Evolutionary conservation across 2,797 vertebrate genomes (phyloP).

Genomic region (Micromesistius poutassou): DNA sequence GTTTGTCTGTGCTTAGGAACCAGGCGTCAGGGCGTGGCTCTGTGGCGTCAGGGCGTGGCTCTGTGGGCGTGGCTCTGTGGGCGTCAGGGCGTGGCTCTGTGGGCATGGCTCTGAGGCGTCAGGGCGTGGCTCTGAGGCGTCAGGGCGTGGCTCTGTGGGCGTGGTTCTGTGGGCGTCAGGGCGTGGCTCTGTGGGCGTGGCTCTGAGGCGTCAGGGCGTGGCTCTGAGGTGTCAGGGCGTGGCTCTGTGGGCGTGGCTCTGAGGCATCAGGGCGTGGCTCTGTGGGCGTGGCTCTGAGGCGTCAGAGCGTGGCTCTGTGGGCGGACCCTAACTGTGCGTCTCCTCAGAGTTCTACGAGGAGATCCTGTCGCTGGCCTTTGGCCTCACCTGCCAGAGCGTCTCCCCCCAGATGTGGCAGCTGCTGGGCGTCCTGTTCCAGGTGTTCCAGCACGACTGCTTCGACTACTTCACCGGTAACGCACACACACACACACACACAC

Average conservation of each 20-base stretch:
- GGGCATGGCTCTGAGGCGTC: not conserved
- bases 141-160: not conserved
- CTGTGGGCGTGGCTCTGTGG: too few relatives aligned
- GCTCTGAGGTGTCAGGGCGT: too few relatives aligned
- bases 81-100: too few relatives aligned
- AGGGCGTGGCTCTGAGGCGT: not conserved
- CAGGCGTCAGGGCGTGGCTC: too few relatives aligned
- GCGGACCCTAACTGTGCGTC: not conserved
- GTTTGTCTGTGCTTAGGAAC: too few relatives aligned
- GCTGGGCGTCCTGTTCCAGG: constrained; percentile 86
- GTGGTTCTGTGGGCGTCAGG: too few relatives aligned
- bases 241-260: too few relatives aligned
- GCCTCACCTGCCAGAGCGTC: constrained; percentile 90
- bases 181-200: too few relatives aligned
- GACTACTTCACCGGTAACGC: constrained; percentile 92
- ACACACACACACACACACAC: not conserved
- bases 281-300: not conserved
- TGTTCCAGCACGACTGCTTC: constrained; percentile 94
- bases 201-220: too few relatives aligned
- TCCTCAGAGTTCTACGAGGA: constrained; percentile 93
- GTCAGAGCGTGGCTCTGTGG: not conserved
- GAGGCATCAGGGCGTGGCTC: too few relatives aligned
- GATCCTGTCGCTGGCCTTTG: constrained; percentile 92
- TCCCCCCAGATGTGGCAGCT: constrained; percentile 98
- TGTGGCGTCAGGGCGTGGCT: too few relatives aligned